phyloP scores from a whole-genome alignment of 2,113 vertebrate species.

The Gnathonemus longibarbis region DNA sequence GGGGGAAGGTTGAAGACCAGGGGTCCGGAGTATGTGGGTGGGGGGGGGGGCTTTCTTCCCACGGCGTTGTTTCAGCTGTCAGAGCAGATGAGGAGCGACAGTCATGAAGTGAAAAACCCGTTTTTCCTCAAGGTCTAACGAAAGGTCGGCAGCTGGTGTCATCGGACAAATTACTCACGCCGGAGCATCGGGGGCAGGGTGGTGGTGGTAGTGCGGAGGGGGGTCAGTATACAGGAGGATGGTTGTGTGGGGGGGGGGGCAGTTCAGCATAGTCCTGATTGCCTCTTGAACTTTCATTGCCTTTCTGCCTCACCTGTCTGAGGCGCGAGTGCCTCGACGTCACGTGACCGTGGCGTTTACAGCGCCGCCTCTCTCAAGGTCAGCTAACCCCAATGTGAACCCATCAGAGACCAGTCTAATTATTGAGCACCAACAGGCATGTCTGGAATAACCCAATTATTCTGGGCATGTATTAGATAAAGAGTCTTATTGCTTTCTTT shows the following conservation, averaged over 20 bases:
- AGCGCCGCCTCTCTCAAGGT: constrained; percentile 35
- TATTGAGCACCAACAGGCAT: constrained; percentile 46
- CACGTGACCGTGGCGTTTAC: constrained; percentile 3
- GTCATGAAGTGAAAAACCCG: constrained; percentile 25
- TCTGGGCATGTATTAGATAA: constrained; percentile 46
- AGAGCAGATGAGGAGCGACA: constrained; percentile 17
- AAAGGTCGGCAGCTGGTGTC: constrained; percentile 26
- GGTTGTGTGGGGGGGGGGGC: neutral
- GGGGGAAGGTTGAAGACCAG: neutral
- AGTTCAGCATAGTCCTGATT: constrained; percentile 13
- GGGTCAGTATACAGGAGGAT: constrained; percentile 3
- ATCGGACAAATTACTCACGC: constrained; percentile 24
- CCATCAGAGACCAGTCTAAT: constrained; percentile 44
- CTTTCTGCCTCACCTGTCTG: constrained; percentile 29
- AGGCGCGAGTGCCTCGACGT: constrained; percentile 23
- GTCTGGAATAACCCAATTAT: constrained; percentile 48
- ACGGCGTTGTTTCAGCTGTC: constrained; percentile 10
- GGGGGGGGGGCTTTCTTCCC: neutral
- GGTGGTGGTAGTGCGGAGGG: neutral
- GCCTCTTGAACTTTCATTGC: constrained; percentile 40
- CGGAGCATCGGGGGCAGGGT: neutral
- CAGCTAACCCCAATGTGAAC: constrained; percentile 37
- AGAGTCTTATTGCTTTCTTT: constrained; percentile 39
- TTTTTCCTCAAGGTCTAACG: constrained; percentile 28
- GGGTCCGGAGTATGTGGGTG: neutral